These are phyloP conservation scores for Drosophila simulans DNA, from an alignment of 1,140 invertebrate species.

Conservation along the genomic window DNA sequence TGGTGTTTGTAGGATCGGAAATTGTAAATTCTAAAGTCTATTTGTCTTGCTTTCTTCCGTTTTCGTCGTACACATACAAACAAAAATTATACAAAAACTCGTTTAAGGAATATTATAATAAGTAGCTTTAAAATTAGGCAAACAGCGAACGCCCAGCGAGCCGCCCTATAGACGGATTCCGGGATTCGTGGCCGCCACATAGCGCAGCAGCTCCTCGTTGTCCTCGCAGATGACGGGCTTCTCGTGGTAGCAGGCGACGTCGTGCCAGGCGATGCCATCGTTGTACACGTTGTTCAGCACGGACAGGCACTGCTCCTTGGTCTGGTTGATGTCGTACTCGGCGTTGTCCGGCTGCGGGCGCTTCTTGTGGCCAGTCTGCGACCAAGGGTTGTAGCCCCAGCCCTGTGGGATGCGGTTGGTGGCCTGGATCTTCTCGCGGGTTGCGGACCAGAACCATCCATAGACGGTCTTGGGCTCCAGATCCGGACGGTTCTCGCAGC, in stretches of 20 bases:
- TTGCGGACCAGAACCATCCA: constrained; percentile 97
- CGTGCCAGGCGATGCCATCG: constrained; percentile 96
- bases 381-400: constrained; percentile 93
- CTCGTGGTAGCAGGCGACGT: constrained; percentile 96
- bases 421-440: constrained; percentile 93
- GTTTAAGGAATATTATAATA: constrained; percentile 82
- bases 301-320: constrained; percentile 93
- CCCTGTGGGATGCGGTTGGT: constrained; percentile 89
- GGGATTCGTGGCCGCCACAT: constrained; percentile 92
- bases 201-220: constrained; percentile 93
- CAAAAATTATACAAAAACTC: constrained; percentile 77
- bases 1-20: constrained; percentile 52
- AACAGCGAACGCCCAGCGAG: constrained; percentile 55
- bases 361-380: constrained; percentile 95
- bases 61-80: constrained; percentile 78
- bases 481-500: constrained; percentile 93
- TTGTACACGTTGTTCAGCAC: constrained; percentile 96
- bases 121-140: constrained; percentile 82
- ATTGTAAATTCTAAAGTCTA: constrained; percentile 84
- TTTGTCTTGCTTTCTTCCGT: constrained; percentile 78
- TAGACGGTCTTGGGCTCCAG: constrained; percentile 93
- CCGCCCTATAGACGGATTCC: constrained; percentile 89
- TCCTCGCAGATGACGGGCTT: constrained; percentile 96
- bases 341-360: constrained; percentile 94
- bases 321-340: constrained; percentile 95